Evolutionary conservation across 1,140 invertebrate species (phyloP), one percentile per base, ranked within the genome.

Genomic region (Lepidurus packardi): DNA sequence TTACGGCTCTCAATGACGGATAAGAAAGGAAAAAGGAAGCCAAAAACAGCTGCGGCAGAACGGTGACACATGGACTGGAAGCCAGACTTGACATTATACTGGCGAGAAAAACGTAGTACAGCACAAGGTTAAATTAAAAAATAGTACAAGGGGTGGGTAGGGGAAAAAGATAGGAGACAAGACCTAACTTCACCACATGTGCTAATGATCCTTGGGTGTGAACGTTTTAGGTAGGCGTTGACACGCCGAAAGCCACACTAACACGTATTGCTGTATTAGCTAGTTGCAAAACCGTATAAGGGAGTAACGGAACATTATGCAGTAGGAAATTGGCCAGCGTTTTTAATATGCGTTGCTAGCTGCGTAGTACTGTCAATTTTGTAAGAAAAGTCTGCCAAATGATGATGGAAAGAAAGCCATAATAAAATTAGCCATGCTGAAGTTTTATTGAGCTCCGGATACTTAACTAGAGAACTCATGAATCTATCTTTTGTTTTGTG

Each of bases 11-110:
- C 6, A 21, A 65, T n/a, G 53, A 21, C 21, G 53, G 13, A n/a
- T 65, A 21, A 9, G 21, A 11, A 21, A 16, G 21, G 13, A 21
- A 21, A 65, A 65, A 4, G 21, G 53, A 16, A 65, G 53, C 9
- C 21, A 65, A 65, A 65, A 65, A 65, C 53, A 65, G 53, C 53
- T 65, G 53, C 3, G 16, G 53, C 16, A 65, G 16, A 65, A 65
- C 16, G 53, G 53, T 65, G 53, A 65, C 53, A 65, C 53, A 65
- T 65, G 53, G 53, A 65, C 6, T 65, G n/a, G 53, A 65, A 65
- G 21, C 47, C 13, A 65, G 53, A 65, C 13, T 13, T 65, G 9
- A 21, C 21, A 65, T 65, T 65, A 65, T 21, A 7, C 16, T 65
- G 21, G 21, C 53, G 53, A 11, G 10, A 65, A 16, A 21, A 21